These are phyloP conservation scores for Kryptopterus vitreolus DNA, from an alignment of 2,797 vertebrate genomes.

Conservation along the genomic window DNA sequence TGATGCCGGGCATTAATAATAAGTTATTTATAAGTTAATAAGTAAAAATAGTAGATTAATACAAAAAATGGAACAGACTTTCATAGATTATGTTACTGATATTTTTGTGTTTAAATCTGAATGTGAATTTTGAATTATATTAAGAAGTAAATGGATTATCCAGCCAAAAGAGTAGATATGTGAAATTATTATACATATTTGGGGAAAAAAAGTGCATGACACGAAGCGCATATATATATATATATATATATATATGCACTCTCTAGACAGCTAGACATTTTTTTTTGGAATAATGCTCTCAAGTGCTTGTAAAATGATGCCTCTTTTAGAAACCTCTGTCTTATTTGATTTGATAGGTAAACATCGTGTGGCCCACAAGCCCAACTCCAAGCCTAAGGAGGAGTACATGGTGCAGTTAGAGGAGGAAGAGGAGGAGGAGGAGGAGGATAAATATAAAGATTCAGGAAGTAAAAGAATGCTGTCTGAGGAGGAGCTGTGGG, in stretches of 20 bases:
- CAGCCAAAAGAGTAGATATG: neutral
- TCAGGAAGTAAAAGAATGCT: conserved; percentile 62
- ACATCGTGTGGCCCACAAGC: conserved; percentile 84
- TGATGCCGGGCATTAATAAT: neutral
- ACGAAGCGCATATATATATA: too few relatives aligned
- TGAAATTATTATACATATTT: neutral
- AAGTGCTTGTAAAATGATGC: neutral
- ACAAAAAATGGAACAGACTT: too few relatives aligned
- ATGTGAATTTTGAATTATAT: neutral
- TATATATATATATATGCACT: too few relatives aligned
- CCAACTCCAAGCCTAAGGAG: conserved; percentile 86
- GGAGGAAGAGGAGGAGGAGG: conserved; percentile 8
- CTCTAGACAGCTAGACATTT: too few relatives aligned
- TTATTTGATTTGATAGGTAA: conserved; percentile 67
- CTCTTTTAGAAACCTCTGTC: neutral
- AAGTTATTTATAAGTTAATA: neutral
- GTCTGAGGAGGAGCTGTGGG: conserved; percentile 84
- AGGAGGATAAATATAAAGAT: neutral
- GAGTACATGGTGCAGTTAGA: conserved; percentile 47
- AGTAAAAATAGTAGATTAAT: too few relatives aligned
- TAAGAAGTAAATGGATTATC: neutral
- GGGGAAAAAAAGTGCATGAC: too few relatives aligned
- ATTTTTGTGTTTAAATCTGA: too few relatives aligned
- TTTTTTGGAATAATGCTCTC: neutral
- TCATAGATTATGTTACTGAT: too few relatives aligned